Evolutionary conservation across 2,113 vertebrate species (phyloP).

Genomic region (Datnioides undecimradiatus): DNA sequence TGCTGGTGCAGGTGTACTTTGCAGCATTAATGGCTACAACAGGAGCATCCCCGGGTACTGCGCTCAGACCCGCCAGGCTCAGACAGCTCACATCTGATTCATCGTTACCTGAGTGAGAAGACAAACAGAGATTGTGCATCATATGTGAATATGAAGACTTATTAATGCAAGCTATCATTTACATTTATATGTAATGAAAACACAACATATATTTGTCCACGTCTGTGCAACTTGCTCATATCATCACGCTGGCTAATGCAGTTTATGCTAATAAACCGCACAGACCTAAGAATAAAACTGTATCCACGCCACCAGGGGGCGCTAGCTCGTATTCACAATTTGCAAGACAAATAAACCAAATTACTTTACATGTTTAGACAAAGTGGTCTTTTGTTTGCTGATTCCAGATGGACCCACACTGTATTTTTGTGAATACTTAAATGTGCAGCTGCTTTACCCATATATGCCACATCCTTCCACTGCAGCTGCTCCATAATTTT

Average conservation of each 20-base stretch:
- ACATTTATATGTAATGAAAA: neutral
- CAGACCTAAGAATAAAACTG: no score
- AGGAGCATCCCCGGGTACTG: constrained; percentile 86
- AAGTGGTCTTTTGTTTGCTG: no score
- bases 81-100: constrained; percentile 88
- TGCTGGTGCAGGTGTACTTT: constrained; percentile 86
- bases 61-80: constrained; percentile 88
- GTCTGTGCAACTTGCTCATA: no score
- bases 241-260: no score
- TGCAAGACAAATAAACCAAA: no score
- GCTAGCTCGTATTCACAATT: no score
- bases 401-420: neutral
- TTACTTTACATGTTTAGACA: no score
- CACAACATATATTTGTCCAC: neutral
- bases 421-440: neutral
- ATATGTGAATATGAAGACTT: neutral
- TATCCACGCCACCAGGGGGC: no score
- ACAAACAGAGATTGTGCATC: neutral
- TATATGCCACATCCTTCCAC: constrained; percentile 92
- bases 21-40: constrained; percentile 82
- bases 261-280: no score
- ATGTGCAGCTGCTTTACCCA: constrained; percentile 82
- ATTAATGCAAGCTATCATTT: no score
- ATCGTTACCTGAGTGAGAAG: constrained; percentile 85
- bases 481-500: constrained; percentile 80